A percentile compares a stretch with the other conserved stretches of the same genome.
These are phyloP conservation scores for Polydrusus pterygomalis DNA, from an alignment of 2,888 invertebrate genomes.

Conservation along the genomic window DNA sequence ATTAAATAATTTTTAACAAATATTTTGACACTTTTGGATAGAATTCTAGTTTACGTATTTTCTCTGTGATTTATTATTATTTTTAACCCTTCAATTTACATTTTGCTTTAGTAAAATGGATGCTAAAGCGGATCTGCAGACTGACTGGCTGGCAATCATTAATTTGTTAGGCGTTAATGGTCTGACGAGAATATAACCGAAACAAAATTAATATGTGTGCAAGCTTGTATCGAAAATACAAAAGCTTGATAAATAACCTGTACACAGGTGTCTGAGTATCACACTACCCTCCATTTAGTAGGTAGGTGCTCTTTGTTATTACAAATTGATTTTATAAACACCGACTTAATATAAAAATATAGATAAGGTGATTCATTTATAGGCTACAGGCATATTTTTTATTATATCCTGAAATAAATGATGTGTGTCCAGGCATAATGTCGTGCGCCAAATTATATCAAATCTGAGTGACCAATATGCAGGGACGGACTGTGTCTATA, in stretches of 20 bases:
- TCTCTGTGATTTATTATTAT: conserved; percentile 52
- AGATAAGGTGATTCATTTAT: conserved; percentile 14
- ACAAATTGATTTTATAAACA: conserved; percentile 35
- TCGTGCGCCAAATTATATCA: too few relatives aligned
- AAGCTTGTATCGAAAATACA: conserved; percentile 55
- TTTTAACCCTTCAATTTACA: conserved; percentile 52
- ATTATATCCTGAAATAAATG: background rate
- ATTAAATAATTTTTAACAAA: background rate
- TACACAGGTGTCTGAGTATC: conserved; percentile 50
- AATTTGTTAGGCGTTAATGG: conserved; percentile 59
- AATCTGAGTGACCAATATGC: too few relatives aligned
- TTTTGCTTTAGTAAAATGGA: conserved; percentile 59
- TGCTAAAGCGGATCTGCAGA: conserved; percentile 58
- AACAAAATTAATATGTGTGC: conserved; percentile 58
- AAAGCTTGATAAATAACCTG: conserved; percentile 55
- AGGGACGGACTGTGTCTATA: too few relatives aligned
- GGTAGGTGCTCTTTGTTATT: conserved; percentile 31
- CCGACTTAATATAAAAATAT: conserved; percentile 2
- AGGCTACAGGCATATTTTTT: background rate
- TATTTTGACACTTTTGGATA: background rate
- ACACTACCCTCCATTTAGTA: conserved; percentile 36
- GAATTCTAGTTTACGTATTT: conserved; percentile 18
- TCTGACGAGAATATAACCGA: conserved; percentile 56
- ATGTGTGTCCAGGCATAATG: too few relatives aligned
- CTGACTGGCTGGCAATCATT: conserved; percentile 50